Conservation (phyloP, 1,140 invertebrate genomes). For the Papilio polyxenes region DNA sequence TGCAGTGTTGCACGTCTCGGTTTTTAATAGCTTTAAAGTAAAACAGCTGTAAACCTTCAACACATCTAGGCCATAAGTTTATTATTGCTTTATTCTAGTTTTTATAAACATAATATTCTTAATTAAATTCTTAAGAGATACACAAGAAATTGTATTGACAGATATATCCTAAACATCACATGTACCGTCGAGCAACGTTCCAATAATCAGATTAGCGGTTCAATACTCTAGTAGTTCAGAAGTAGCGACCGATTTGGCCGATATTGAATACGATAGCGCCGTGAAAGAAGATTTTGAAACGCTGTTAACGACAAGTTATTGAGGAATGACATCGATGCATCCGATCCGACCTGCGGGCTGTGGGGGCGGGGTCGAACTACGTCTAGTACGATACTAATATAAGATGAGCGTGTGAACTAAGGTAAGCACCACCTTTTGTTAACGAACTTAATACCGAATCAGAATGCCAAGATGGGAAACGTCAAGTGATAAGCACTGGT, state of each 20-base stretch:
- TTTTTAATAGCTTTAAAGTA: conserved; percentile 22
- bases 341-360: conserved; percentile 61
- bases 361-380: conserved; percentile 58
- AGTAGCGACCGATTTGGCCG: conserved; percentile 9
- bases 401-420: conserved; percentile 58
- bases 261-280: conserved; percentile 47
- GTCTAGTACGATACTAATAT: conserved; percentile 46
- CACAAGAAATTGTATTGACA: conserved; percentile 35
- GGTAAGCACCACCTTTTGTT: conserved; percentile 66
- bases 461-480: conserved; percentile 69
- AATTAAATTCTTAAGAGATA: conserved; percentile 35
- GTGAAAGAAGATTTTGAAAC: conserved; percentile 64
- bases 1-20: conserved; percentile 30
- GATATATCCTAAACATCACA: conserved; percentile 51
- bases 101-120: conserved; percentile 18
- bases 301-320: conserved; percentile 64
- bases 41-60: conserved; percentile 22
- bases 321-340: conserved; percentile 72
- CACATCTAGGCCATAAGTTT: conserved; percentile 16
- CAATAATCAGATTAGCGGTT: conserved; percentile 35
- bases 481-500: conserved; percentile 74
- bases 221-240: conserved; percentile 8
- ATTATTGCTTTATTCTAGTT: neutral
- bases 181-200: conserved; percentile 13
- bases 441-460: conserved; percentile 63